These are phyloP conservation scores for Drosophila oshimai DNA, from an alignment of 1,140 invertebrate species.

Conservation along the genomic window DNA sequence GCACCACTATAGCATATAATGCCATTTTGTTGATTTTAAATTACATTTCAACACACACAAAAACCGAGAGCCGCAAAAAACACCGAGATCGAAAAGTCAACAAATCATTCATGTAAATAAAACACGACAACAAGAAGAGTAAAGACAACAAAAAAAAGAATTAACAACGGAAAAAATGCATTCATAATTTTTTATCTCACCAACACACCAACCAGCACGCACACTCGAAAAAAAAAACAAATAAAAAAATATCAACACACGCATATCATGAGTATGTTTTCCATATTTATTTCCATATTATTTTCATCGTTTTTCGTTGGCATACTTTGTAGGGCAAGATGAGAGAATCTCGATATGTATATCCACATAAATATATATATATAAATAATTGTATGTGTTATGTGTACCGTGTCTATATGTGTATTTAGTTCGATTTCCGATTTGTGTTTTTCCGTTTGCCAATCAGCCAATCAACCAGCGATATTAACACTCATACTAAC, in stretches of 20 bases:
- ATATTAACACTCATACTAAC: constrained; percentile 74
- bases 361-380: constrained; percentile 43
- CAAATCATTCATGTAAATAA: constrained; percentile 69
- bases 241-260: constrained; percentile 3
- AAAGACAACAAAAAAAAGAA: constrained; percentile 26
- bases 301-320: constrained; percentile 32
- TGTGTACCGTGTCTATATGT: constrained; percentile 82
- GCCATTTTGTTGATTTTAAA: constrained; percentile 42
- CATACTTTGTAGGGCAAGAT: constrained; percentile 51
- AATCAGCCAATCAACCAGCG: constrained; percentile 52
- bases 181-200: constrained; percentile 38
- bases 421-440: constrained; percentile 75
- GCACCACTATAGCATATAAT: constrained; percentile 17
- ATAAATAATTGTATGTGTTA: constrained; percentile 69
- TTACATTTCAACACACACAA: constrained; percentile 35
- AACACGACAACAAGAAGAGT: constrained; percentile 37
- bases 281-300: constrained; percentile 34
- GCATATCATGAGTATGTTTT: constrained; percentile 46
- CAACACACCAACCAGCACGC: constrained; percentile 7
- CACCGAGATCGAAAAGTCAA: constrained; percentile 50
- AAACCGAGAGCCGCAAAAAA: constrained; percentile 11
- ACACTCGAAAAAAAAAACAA: constrained; percentile 7
- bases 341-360: constrained; percentile 56
- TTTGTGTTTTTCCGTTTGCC: constrained; percentile 49
- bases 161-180: constrained; percentile 31